A percentile compares a stretch with the other conserved stretches of the same genome.
These are phyloP conservation scores for Poeciliopsis turneri DNA, from an alignment of 2,797 vertebrate genomes.

Conservation along the genomic window DNA sequence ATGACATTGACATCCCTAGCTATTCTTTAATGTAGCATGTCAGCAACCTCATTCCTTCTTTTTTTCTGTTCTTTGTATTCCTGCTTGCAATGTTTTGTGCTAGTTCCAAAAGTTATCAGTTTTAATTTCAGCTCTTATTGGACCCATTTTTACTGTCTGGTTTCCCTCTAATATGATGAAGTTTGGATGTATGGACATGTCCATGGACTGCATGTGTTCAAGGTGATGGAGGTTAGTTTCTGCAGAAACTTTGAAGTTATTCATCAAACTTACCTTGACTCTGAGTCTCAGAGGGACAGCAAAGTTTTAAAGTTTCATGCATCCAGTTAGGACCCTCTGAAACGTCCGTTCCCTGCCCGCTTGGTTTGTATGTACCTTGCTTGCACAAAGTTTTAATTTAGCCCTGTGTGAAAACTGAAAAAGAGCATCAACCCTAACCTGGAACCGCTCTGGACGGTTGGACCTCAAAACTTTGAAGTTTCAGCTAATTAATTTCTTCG, in stretches of 20 bases:
- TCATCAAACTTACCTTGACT: constrained; percentile 8
- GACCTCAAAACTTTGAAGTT: not conserved
- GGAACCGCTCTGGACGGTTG: not conserved
- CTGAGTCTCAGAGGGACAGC: not conserved
- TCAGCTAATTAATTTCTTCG: not conserved
- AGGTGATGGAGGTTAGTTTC: not conserved
- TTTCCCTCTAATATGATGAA: not conserved
- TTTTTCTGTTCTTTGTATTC: not conserved
- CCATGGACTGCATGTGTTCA: not conserved
- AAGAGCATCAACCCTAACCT: not conserved
- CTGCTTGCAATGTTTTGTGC: not conserved
- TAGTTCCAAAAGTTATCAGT: not conserved
- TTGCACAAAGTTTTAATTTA: not conserved
- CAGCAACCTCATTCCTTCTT: not conserved
- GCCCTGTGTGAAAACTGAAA: not conserved
- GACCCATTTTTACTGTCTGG: not conserved
- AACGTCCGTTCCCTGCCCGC: not conserved
- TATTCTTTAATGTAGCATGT: not conserved
- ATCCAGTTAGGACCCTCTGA: not conserved
- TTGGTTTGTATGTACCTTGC: not conserved
- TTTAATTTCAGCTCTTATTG: not conserved
- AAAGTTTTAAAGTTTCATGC: constrained; percentile 6
- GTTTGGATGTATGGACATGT: not conserved
- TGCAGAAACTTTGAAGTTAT: not conserved
- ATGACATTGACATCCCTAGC: not conserved